These are phyloP conservation scores for Cassiopea andromeda DNA, from an alignment of 30 jellyfish, hydroid and myxozoan genomes.

Conservation along the genomic window DNA sequence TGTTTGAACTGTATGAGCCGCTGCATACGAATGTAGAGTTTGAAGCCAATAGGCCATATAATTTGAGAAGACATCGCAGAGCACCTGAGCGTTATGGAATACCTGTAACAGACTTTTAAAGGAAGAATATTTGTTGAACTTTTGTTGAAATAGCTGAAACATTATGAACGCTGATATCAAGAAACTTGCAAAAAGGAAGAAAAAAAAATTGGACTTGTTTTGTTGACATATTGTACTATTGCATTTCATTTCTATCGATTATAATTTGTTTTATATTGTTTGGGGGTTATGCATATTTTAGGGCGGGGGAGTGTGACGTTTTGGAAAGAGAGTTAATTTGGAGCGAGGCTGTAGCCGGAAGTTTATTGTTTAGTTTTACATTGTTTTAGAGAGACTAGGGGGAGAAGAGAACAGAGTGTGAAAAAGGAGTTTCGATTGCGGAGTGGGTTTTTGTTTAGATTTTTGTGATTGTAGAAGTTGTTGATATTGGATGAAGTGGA, in stretches of 20 bases:
- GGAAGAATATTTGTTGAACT: background rate
- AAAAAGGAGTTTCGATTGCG: no score
- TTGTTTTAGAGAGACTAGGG: no score
- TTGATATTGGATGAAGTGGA: no score
- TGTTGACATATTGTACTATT: background rate
- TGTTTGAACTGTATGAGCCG: background rate
- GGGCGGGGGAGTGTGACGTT: background rate
- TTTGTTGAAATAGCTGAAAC: background rate
- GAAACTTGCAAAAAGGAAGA: background rate
- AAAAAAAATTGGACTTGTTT: background rate
- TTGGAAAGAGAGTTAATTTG: background rate
- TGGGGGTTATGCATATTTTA: background rate
- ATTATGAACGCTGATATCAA: background rate
- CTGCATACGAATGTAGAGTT: background rate
- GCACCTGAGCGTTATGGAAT: slow-evolving; percentile 12
- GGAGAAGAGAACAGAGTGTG: no score
- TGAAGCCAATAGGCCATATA: background rate
- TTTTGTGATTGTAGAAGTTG: no score
- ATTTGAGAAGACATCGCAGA: background rate
- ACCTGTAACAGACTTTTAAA: background rate
- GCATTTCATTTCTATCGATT: no score
- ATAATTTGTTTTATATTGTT: no score
- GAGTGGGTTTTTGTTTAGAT: no score
- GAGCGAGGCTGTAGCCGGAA: no score
- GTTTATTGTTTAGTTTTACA: no score